Percentiles rank a stretch among this genome's conserved stretches.
phyloP scores from a whole-genome alignment of 2,113 vertebrate species.

The Hippocampus comes region DNA sequence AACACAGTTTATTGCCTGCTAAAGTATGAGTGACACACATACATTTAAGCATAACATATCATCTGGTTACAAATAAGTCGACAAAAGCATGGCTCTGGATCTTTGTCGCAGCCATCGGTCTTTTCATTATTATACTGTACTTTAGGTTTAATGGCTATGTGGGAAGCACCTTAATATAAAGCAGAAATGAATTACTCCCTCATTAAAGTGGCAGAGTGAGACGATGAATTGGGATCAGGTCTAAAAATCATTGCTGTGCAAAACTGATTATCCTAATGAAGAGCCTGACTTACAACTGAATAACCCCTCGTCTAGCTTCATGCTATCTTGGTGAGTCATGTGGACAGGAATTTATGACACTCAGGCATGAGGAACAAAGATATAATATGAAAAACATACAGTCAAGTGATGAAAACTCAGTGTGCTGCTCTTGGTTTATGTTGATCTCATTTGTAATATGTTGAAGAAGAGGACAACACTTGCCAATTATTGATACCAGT shows the following conservation, averaged over 20 bases:
- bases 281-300: constrained; percentile 22
- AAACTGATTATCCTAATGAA: constrained; percentile 33
- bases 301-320: constrained; percentile 13
- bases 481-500: neutral
- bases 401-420: neutral
- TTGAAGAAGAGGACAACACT: neutral
- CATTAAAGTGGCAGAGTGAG: constrained; percentile 34
- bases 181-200: constrained; percentile 37
- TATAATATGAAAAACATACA: neutral
- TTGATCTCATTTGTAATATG: neutral
- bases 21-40: constrained; percentile 23
- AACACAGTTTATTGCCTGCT: constrained; percentile 36
- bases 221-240: constrained; percentile 25
- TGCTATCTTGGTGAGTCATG: constrained; percentile 29
- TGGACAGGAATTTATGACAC: constrained; percentile 7
- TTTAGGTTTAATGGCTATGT: constrained; percentile 9
- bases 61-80: constrained; percentile 36
- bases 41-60: neutral
- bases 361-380: neutral
- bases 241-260: constrained; percentile 39
- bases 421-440: neutral
- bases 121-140: neutral
- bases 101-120: neutral
- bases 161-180: constrained; percentile 34
- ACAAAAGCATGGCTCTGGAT: constrained; percentile 4